phyloP scores from a whole-genome alignment of 2,113 vertebrate species.

The Callipepla squamata region DNA sequence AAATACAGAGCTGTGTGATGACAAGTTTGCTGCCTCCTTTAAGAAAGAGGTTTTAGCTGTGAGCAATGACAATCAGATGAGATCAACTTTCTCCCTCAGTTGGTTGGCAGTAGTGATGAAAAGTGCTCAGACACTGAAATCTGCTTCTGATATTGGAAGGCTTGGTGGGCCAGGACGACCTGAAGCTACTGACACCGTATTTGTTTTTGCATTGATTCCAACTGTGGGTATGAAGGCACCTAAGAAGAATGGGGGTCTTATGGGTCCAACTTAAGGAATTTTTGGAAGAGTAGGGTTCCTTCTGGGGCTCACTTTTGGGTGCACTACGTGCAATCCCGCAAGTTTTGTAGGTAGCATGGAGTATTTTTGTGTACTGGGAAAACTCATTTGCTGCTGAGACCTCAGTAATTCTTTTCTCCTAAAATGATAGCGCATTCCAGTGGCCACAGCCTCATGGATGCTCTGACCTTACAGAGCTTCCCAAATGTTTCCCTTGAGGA shows the following conservation, averaged over 20 bases:
- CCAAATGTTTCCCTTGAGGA: not conserved
- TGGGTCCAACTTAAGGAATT: not conserved
- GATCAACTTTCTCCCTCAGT: conserved; percentile 32
- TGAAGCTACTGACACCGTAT: conserved; percentile 11
- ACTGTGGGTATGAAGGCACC: not conserved
- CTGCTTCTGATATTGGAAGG: conserved; percentile 22
- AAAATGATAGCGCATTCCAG: not conserved
- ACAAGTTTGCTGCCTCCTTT: conserved; percentile 28
- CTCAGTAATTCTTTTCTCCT: not conserved
- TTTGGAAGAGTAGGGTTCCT: not conserved
- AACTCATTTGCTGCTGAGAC: not conserved
- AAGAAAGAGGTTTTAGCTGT: conserved; percentile 55
- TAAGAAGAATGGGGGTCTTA: not conserved
- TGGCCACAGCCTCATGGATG: not conserved
- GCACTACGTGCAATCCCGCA: not conserved
- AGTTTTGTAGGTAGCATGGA: not conserved
- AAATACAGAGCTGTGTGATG: conserved; percentile 28
- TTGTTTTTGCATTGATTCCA: conserved; percentile 32
- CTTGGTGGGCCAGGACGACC: not conserved
- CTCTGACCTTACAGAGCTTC: not conserved
- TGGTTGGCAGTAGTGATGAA: conserved; percentile 45
- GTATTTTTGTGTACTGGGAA: not conserved
- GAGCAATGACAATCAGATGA: conserved; percentile 62
- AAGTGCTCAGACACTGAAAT: conserved; percentile 32
- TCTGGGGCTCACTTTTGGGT: not conserved